Conservation (phyloP, 2,888 invertebrate genomes). For the Gastracanthus pulcherrimus region DNA sequence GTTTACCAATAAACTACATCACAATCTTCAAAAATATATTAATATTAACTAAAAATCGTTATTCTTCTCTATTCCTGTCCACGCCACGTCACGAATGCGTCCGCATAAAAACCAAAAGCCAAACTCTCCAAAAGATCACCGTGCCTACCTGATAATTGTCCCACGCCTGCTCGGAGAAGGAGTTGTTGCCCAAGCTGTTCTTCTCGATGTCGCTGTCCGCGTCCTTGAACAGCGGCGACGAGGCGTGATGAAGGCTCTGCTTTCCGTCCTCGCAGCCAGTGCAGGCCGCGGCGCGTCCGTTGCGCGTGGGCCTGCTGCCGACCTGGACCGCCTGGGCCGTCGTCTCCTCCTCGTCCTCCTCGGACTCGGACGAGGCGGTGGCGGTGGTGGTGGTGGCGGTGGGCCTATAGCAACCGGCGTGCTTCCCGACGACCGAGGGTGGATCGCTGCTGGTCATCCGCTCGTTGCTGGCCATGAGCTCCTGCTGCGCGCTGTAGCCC, state of each 20-base stretch:
- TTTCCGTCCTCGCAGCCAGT: slow-evolving; percentile 66
- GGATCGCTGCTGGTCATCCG: slow-evolving; percentile 64
- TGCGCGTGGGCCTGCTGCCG: background rate
- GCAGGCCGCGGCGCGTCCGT: slow-evolving; percentile 46
- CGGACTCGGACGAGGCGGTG: slow-evolving; percentile 74
- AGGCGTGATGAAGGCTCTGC: slow-evolving; percentile 65
- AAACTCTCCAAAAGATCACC: background rate
- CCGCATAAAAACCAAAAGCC: background rate
- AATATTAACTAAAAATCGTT: slow-evolving; percentile 5
- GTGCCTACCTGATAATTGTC: slow-evolving; percentile 91
- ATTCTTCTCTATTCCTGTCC: too few relatives aligned
- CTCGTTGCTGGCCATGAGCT: slow-evolving; percentile 78
- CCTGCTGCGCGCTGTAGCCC: slow-evolving; percentile 80
- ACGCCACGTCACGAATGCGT: background rate
- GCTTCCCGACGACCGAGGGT: slow-evolving; percentile 70
- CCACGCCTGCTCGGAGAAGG: slow-evolving; percentile 97
- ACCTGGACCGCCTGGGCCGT: slow-evolving; percentile 27
- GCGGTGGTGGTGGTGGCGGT: too few relatives aligned
- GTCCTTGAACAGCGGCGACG: slow-evolving; percentile 64
- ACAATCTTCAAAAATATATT: too few relatives aligned
- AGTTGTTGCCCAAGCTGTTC: slow-evolving; percentile 80
- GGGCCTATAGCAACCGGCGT: slow-evolving; percentile 81
- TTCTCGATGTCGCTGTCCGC: slow-evolving; percentile 84
- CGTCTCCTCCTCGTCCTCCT: slow-evolving; percentile 67
- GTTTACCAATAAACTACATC: too few relatives aligned